Evolutionary conservation across 2,113 vertebrate species (phyloP).

Genomic region (Phalacrocorax carbo): DNA sequence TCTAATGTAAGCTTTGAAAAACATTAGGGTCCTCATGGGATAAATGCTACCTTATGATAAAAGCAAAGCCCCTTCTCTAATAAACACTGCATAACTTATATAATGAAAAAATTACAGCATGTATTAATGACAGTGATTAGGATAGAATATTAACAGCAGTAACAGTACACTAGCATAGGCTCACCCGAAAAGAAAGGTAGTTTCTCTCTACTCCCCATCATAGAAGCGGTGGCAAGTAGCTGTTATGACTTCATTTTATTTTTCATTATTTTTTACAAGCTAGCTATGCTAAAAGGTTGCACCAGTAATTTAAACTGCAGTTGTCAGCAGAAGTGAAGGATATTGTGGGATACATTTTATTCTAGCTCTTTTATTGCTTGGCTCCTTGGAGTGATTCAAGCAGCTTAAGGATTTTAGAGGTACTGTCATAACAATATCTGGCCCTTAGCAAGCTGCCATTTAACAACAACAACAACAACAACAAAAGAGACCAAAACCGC

Average conservation of each 20-base stretch:
- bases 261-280: slow-evolving; percentile 28
- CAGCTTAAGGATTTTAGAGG: not conserved
- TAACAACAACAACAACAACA: not conserved
- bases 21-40: not conserved
- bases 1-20: not conserved
- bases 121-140: not conserved
- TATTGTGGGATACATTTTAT: slow-evolving; percentile 1
- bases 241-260: not conserved
- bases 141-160: not conserved
- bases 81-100: not conserved
- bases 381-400: slow-evolving; percentile 4
- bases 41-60: not conserved
- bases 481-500: rapidly evolving
- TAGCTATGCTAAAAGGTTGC: slow-evolving; percentile 34
- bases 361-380: slow-evolving; percentile 4
- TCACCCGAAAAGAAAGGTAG: not conserved
- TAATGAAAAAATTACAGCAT: not conserved
- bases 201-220: not conserved
- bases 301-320: not conserved
- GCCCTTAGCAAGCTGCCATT: not conserved
- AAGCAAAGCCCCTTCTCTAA: not conserved
- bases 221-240: not conserved
- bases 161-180: not conserved
- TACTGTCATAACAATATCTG: not conserved
- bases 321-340: slow-evolving; percentile 60